phyloP scores from a whole-genome alignment of 2,888 invertebrate species.

The Acanthosepion pharaonis region DNA sequence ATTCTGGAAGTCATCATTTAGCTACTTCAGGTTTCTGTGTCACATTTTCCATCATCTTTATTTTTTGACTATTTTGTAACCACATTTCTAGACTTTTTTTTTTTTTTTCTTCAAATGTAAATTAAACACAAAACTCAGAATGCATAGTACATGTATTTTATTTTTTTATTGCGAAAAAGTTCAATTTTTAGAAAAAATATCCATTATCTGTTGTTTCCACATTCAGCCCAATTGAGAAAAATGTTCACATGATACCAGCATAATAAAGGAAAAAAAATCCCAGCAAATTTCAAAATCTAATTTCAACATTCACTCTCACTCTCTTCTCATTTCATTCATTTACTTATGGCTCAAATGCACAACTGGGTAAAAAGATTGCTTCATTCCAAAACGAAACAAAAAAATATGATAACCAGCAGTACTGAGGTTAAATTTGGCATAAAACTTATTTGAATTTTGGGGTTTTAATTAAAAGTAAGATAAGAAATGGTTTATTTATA shows the following conservation, averaged over 20 bases:
- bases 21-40: too few relatives aligned
- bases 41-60: too few relatives aligned
- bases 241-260: conserved; percentile 22
- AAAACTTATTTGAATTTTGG: neutral
- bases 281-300: neutral
- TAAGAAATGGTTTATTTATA: neutral
- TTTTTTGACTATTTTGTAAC: too few relatives aligned
- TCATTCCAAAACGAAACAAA: neutral
- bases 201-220: neutral
- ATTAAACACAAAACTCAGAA: neutral
- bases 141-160: neutral
- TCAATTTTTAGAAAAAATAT: conserved; percentile 33
- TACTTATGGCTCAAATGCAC: neutral
- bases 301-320: neutral
- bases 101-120: too few relatives aligned
- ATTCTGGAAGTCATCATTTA: too few relatives aligned
- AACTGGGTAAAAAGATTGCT: conserved; percentile 18
- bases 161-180: neutral
- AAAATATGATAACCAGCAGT: conserved; percentile 11
- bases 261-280: neutral
- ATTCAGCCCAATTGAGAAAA: neutral
- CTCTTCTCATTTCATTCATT: neutral
- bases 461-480: neutral
- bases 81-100: too few relatives aligned
- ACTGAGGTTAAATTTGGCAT: neutral